Evolutionary conservation across 2,888 invertebrate species (phyloP), one percentile per base, ranked within the genome.

Genomic region (Idaea aversata): DNA sequence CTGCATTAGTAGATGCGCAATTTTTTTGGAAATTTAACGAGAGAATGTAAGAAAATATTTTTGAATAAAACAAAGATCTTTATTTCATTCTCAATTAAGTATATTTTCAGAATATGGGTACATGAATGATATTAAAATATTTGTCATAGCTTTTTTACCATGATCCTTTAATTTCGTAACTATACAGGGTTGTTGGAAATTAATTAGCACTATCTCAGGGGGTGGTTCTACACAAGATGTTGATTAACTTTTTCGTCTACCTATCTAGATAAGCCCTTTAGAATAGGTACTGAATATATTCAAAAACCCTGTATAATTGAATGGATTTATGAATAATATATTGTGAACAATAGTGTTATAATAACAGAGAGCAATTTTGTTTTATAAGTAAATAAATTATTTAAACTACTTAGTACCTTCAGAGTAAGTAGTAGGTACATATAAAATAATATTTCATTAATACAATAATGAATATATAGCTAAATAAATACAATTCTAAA

Each of bases 401-500:
- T n/a, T 6, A 47, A 47, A 47, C 47, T 47, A 47, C 47, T 47
- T 47, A 47, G 47, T 47, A 47, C 47, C 47, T 47, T 47, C 13
- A 2, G 47, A 47, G 47, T 47, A 47, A 36, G 36, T 36, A 36
- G 13, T 7, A 13, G 13, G 47, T 47, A 4, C 10, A 47, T 47
- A 47, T 47, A 47, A 47, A 36, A 36, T 2, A 47, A 47, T 47
- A 47, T 47, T 47, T 47, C 47, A 47, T 10, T 47, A 47, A 47
- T 47, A 13, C 47, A 47, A 47, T 47, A 10, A 47, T 47, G 7
- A 47, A 47, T 13, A 47, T 13, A 47, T 47, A 47, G 47, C 47
- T 47, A 47, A 47, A 47, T 47, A 47, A 47, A 47, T 47, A 47
- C 47, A 13, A 47, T 47, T 10, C 10, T 36, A 60, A 63, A 65